Conservation (phyloP, 2,113 vertebrate species). For the Zootoca vivipara region DNA sequence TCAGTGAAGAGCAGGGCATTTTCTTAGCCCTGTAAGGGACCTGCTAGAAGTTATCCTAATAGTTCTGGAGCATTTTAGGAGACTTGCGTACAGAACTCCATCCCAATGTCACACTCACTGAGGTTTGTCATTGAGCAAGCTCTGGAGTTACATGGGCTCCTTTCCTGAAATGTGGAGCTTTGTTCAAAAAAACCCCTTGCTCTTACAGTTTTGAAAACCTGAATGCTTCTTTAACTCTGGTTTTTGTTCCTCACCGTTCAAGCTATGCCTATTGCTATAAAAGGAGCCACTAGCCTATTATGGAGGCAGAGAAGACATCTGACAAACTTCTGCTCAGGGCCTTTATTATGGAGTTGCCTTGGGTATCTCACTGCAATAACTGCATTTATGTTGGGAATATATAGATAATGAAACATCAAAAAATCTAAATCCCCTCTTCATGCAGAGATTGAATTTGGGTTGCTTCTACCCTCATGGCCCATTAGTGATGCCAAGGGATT, state of each 20-base stretch:
- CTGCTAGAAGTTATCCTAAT: no score
- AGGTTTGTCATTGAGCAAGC: no score
- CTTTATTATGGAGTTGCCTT: not conserved
- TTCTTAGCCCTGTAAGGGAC: not conserved
- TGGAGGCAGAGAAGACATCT: not conserved
- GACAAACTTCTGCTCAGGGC: not conserved
- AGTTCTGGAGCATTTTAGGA: not conserved
- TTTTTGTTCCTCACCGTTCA: not conserved
- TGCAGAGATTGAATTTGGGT: not conserved
- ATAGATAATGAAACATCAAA: not conserved
- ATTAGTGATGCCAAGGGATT: rapidly evolving
- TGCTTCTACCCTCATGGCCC: not conserved
- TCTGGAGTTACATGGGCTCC: not conserved
- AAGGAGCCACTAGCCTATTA: not conserved
- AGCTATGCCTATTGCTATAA: not conserved
- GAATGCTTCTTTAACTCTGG: not conserved
- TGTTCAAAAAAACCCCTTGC: not conserved
- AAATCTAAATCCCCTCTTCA: not conserved
- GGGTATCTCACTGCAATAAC: not conserved
- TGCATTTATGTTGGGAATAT: not conserved
- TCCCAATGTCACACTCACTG: not conserved
- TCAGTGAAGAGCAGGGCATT: not conserved
- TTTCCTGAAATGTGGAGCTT: not conserved
- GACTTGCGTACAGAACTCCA: not conserved
- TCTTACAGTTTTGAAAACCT: not conserved